Evolutionary conservation across 2,888 invertebrate genomes (phyloP).

Genomic region (Ormyrus thymus): DNA sequence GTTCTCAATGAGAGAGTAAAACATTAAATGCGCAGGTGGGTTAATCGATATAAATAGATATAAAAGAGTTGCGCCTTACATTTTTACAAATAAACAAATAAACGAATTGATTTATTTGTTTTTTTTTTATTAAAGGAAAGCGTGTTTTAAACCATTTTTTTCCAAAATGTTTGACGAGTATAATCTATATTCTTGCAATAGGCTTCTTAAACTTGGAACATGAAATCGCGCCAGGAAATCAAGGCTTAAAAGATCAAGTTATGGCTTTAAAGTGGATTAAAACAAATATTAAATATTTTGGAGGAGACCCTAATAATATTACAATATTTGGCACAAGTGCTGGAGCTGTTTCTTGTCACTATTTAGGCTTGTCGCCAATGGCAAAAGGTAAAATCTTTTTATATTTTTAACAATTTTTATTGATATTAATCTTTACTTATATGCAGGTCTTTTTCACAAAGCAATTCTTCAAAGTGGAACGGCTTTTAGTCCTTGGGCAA

Average conservation of each 20-base stretch:
- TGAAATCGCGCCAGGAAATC: constrained; percentile 58
- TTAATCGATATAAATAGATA: too few species aligned
- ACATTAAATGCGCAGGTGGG: too few species aligned
- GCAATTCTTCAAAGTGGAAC: constrained; percentile 54
- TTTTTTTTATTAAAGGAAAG: too few species aligned
- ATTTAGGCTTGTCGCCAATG: constrained; percentile 47
- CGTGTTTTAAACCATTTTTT: too few species aligned
- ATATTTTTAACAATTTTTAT: too few species aligned
- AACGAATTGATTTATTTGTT: too few species aligned
- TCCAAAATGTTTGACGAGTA: background rate
- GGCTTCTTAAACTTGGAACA: constrained; percentile 67
- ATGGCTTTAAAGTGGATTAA: constrained; percentile 54
- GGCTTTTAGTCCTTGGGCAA: constrained; percentile 48
- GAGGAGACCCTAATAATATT: constrained; percentile 52
- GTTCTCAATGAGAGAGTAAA: too few species aligned
- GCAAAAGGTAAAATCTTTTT: constrained; percentile 32
- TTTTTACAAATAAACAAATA: too few species aligned
- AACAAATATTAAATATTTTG: constrained; percentile 53
- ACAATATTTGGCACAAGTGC: constrained; percentile 56
- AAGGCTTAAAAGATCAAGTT: constrained; percentile 55
- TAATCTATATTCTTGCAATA: constrained; percentile 28
- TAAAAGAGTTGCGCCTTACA: too few species aligned
- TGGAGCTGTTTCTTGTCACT: constrained; percentile 52
- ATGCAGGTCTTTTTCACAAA: constrained; percentile 57
- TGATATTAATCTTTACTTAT: too few species aligned